phyloP scores from a whole-genome alignment of 2,797 vertebrate species.

The Sarcophilus harrisii region DNA sequence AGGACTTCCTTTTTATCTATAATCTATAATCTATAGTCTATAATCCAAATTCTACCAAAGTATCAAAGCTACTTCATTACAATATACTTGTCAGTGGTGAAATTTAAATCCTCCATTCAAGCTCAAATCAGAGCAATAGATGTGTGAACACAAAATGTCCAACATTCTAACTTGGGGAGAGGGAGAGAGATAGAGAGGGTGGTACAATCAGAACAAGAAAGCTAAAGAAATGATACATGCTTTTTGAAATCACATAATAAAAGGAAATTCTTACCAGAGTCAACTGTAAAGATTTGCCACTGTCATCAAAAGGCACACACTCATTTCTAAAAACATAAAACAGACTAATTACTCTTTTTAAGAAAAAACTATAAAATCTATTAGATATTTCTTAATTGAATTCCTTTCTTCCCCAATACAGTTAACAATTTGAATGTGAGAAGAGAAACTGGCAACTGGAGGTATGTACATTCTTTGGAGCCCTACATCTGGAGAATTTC shows the following conservation, averaged over 20 bases:
- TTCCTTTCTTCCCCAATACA: conserved; percentile 55
- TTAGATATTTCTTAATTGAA: conserved; percentile 58
- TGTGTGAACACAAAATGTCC: conserved; percentile 25
- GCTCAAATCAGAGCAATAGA: background rate
- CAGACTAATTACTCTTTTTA: conserved; percentile 72
- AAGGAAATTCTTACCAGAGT: conserved; percentile 84
- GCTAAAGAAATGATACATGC: conserved; percentile 1
- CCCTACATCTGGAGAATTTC: conserved; percentile 75
- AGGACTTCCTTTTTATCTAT: conserved; percentile 22
- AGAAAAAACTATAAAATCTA: conserved; percentile 53
- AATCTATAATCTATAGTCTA: conserved; percentile 1
- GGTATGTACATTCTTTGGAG: conserved; percentile 74
- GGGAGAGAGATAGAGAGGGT: too few species aligned
- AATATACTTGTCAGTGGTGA: conserved; percentile 31
- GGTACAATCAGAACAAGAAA: background rate
- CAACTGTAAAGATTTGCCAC: conserved; percentile 80
- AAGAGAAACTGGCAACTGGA: conserved; percentile 44
- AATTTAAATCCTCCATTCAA: conserved; percentile 50
- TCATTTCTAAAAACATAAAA: conserved; percentile 85
- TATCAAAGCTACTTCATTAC: conserved; percentile 16
- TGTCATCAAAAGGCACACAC: conserved; percentile 79
- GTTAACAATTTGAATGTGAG: conserved; percentile 51
- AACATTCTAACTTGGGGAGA: background rate
- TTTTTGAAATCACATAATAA: conserved; percentile 64
- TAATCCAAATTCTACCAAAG: conserved; percentile 49